These are phyloP conservation scores for Arctia plantaginis DNA, from an alignment of 2,888 invertebrate genomes.

Conservation along the genomic window DNA sequence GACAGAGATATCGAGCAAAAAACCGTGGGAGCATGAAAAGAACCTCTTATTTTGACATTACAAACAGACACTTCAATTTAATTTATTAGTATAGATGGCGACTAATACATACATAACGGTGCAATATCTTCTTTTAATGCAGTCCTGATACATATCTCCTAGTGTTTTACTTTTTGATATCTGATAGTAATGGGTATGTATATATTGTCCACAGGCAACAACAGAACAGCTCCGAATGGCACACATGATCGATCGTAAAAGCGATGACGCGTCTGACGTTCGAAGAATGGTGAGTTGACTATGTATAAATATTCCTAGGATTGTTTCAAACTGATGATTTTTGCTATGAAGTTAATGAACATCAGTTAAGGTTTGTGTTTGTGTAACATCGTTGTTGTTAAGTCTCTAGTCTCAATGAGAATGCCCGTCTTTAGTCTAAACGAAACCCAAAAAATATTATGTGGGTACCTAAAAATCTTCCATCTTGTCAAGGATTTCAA, in stretches of 20 bases:
- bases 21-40: no score
- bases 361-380: neutral
- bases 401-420: no score
- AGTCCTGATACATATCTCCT: neutral
- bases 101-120: no score
- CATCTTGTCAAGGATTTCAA: no score
- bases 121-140: no score
- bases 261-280: conserved; percentile 87
- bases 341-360: neutral
- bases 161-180: neutral
- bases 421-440: no score
- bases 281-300: conserved; percentile 84
- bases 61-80: no score
- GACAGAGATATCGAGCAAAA: no score
- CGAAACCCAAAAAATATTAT: no score
- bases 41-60: no score
- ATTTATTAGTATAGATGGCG: no score
- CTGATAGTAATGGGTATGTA: conserved; percentile 1
- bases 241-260: conserved; percentile 91
- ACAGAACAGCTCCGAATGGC: conserved; percentile 95
- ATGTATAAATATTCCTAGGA: neutral
- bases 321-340: neutral
- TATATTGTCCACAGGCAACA: conserved; percentile 87
- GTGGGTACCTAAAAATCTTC: no score
- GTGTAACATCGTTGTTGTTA: neutral